Conservation (phyloP, 2,113 vertebrate genomes). For the Phycodurus eques region DNA sequence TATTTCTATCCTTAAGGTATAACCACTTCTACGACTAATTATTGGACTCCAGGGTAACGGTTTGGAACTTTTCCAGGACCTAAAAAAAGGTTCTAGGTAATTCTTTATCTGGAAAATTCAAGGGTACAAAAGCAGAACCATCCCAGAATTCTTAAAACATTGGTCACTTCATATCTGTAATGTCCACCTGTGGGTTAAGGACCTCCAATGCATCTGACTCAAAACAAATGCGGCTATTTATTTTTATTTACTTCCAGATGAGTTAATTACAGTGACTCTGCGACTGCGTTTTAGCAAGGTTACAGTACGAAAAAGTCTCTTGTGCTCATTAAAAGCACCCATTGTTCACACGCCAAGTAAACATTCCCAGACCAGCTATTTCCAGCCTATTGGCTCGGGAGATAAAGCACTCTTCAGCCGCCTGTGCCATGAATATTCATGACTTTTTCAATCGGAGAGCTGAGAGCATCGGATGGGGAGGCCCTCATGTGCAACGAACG, state of each 20-base stretch:
- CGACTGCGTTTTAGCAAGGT: not conserved
- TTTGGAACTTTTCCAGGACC: not conserved
- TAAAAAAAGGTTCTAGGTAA: not conserved
- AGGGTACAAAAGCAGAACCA: not conserved
- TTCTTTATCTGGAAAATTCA: not conserved
- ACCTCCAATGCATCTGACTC: not conserved
- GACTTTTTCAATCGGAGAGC: constrained; percentile 57
- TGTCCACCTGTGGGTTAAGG: not conserved
- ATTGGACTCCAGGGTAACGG: not conserved
- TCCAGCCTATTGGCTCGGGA: constrained; percentile 54
- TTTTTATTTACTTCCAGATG: not conserved
- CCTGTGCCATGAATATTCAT: constrained; percentile 71
- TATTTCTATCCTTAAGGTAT: no score
- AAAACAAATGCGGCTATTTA: not conserved
- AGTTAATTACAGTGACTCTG: not conserved
- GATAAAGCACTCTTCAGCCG: constrained; percentile 41
- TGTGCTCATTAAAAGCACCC: constrained; percentile 40
- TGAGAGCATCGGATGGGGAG: constrained; percentile 26
- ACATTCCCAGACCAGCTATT: constrained; percentile 52
- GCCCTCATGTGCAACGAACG: constrained; percentile 41
- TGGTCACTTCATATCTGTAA: not conserved
- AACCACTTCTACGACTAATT: not conserved
- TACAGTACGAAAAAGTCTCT: constrained; percentile 9
- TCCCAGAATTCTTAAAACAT: not conserved
- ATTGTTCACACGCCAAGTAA: constrained; percentile 42